A percentile compares a stretch with the other conserved stretches of the same genome.
These are phyloP conservation scores for Psittacus erithacus DNA, from an alignment of 2,113 vertebrate genomes.

Conservation along the genomic window DNA sequence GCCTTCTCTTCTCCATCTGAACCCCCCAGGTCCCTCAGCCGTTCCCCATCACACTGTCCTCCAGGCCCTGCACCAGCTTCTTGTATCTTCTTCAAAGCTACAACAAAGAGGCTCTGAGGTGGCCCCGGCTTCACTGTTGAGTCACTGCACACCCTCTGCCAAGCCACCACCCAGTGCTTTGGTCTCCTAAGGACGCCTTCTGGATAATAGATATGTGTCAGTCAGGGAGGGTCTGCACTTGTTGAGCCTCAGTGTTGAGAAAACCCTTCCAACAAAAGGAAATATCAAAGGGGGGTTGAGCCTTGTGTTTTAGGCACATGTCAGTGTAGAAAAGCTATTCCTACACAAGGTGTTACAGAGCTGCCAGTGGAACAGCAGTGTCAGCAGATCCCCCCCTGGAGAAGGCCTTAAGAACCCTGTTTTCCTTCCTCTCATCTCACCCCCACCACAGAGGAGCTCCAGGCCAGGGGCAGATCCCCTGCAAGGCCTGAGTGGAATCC, in stretches of 20 bases:
- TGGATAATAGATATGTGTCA: fast-evolving
- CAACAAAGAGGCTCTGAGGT: fast-evolving
- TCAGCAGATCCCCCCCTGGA: neutral
- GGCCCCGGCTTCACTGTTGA: neutral
- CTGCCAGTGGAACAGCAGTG: fast-evolving
- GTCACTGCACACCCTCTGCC: neutral
- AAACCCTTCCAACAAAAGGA: neutral
- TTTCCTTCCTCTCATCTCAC: neutral
- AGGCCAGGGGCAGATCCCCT: neutral
- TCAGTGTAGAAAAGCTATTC: neutral
- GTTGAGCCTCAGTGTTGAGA: neutral
- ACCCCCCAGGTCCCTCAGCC: neutral
- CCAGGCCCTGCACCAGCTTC: neutral
- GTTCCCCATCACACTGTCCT: neutral
- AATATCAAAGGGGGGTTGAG: neutral
- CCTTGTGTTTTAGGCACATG: fast-evolving
- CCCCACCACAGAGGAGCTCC: fast-evolving
- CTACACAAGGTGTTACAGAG: fast-evolving
- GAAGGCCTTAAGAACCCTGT: neutral
- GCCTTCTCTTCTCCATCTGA: neutral
- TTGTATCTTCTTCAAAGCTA: neutral
- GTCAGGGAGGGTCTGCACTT: neutral
- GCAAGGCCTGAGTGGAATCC: fast-evolving
- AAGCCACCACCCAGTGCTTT: neutral
- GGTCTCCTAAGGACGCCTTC: fast-evolving